Evolutionary conservation across 2,797 vertebrate genomes (phyloP), one percentile per base, ranked within the genome.

Genomic region (Eupleurogrammus muticus): DNA sequence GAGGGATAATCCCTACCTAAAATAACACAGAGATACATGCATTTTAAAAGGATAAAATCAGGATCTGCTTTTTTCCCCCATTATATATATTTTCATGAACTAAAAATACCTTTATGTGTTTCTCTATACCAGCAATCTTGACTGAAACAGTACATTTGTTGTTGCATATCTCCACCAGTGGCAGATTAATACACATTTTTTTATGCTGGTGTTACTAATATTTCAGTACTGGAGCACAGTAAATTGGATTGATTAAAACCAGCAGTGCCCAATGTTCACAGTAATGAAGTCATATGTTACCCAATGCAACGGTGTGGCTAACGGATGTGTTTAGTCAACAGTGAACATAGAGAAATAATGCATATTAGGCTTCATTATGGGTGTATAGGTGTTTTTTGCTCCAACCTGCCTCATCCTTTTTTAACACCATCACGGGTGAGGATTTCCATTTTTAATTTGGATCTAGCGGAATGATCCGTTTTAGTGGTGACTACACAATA

Each of bases 211-310:
- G 9, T 17, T 24, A 24, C 2, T 36, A 21, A 59, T 57, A 20
- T 49, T 57, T 14, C 53, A 34, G 17, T 28, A 61, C 19, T 40
- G 24, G 14, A 28, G 19, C 23, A 34, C n/a, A 12, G 19, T 21
- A 50, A 28, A 19, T 28, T 20, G 14, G 53, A 23, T 21, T 44
- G 38, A 46, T 7, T 52, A 16, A 62, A 66, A 83, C 58, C 44
- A 34, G 50, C 40, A 44, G 23, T 0, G 36, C 13, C 50, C 28
- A 21, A n/a, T 58, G 13, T 59, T 75, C 21, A 23, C 32, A 9
- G 11, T 69, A 68, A 70, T 66, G 9, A 68, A 56, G 51, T 17
- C 49, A 47, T 50, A 47, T 61, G 49, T 59, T 28, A 63, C 40
- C 34, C 38, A 35, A 17, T 21, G 38, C 21, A 71, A 61, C 20